Evolutionary conservation across 64 coral and sea anemone species (phyloP), one percentile per base, ranked within the genome.

Genomic region (Pocillopora verrucosa): DNA sequence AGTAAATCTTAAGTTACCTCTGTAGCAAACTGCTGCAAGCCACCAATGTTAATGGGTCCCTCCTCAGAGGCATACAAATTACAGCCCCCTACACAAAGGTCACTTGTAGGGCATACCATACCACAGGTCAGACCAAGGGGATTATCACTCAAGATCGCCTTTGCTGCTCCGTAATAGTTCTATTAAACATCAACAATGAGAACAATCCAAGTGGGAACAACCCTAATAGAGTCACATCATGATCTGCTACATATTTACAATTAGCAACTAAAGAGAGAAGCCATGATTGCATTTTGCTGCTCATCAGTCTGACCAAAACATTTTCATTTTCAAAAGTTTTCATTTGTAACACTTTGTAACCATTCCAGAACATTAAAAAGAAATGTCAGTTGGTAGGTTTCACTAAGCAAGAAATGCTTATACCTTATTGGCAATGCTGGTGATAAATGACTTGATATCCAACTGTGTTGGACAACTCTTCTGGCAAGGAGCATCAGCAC

Each of bases 41-140:
- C 97, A 61, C 97, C 97, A 60, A 98, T 98, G 59, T 98, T 98
- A 45, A 98, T 98, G 6, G 96, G 96, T 13, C 96, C 96, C 88
- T 98, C 96, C n/a, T 98, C 96, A 57, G 90, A 93, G 70, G 96
- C 96, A 76, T 98, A 95, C 34, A 98, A 83, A 74, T 98, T 98
- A 87, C 96, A 98, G 36, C 96, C 96, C 34, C 96, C 96, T 58
- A 98, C 96, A 93, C 96, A 98, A 24, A 98, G 90, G 69, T 98
- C 96, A 80, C 96, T 98, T 25, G 96, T 98, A 16, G 96, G 96
- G n/a, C 96, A 98, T 1, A 98, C 96, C 96, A 98, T 98, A 34
- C 96, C 96, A 75, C 96, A 98, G 0, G 96, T 95, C 63, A 98
- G 91, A 88, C 96, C 96, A 34, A 98, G 30, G 14, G 96, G 96